phyloP scores from a whole-genome alignment of 1,140 invertebrate species.

The Dendrolimus punctatus region DNA sequence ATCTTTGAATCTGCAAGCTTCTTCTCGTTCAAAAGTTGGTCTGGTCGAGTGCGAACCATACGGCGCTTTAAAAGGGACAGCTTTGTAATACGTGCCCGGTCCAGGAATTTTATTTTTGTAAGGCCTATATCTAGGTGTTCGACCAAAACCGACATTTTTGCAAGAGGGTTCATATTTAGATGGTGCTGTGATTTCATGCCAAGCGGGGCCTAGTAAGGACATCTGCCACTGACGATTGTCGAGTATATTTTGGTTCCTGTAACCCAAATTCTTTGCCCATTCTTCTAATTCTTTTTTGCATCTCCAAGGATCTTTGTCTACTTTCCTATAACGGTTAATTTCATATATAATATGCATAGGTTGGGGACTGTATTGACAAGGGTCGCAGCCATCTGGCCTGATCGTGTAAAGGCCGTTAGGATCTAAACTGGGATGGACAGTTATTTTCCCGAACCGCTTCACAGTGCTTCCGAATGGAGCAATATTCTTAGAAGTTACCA shows the following conservation, averaged over 20 bases:
- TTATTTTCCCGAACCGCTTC: slow-evolving; percentile 44
- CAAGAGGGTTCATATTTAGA: slow-evolving; percentile 33
- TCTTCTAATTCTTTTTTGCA: slow-evolving; percentile 55
- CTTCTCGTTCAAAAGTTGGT: slow-evolving; percentile 48
- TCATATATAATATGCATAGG: slow-evolving; percentile 30
- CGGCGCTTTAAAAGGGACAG: slow-evolving; percentile 32
- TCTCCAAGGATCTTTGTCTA: slow-evolving; percentile 43
- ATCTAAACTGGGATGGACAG: slow-evolving; percentile 48
- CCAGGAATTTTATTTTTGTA: slow-evolving; percentile 28
- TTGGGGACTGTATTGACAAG: slow-evolving; percentile 43
- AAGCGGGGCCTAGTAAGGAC: slow-evolving; percentile 49
- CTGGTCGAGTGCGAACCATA: slow-evolving; percentile 40
- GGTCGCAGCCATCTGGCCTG: slow-evolving; percentile 42
- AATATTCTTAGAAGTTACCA: slow-evolving; percentile 12
- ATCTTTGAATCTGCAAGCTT: slow-evolving; percentile 51
- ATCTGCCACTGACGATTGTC: slow-evolving; percentile 32
- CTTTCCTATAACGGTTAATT: slow-evolving; percentile 28
- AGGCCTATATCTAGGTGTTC: slow-evolving; percentile 28
- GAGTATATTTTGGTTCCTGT: slow-evolving; percentile 51
- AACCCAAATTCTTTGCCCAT: slow-evolving; percentile 56
- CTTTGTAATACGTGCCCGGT: slow-evolving; percentile 48
- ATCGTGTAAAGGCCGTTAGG: slow-evolving; percentile 36
- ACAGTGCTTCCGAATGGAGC: slow-evolving; percentile 27
- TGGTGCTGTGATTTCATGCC: slow-evolving; percentile 28
- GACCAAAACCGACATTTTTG: slow-evolving; percentile 48